Percentiles rank a stretch among this genome's conserved stretches.
phyloP scores from a whole-genome alignment of 2,888 invertebrate species.

The Meteorus colon region DNA sequence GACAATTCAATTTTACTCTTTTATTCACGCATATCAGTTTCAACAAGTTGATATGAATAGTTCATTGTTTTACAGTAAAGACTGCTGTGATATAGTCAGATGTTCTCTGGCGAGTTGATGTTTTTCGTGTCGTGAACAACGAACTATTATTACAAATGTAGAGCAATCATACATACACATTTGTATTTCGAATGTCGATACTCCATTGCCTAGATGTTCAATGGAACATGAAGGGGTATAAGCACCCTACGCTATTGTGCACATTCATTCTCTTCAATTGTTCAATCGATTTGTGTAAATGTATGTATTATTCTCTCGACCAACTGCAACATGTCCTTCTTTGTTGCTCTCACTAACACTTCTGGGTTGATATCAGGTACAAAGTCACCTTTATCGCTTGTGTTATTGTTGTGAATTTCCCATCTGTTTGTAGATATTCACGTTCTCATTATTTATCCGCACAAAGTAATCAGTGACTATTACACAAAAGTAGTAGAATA shows the following conservation, averaged over 20 bases:
- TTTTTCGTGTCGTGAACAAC: not conserved
- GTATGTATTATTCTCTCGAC: not conserved
- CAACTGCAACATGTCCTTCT: not conserved
- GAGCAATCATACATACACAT: not conserved
- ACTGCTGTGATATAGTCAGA: not conserved
- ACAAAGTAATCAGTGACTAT: no score
- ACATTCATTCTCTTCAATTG: not conserved
- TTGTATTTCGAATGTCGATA: not conserved
- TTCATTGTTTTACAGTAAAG: not conserved
- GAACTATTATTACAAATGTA: not conserved
- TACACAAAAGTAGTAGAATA: no score
- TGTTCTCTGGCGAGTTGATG: not conserved
- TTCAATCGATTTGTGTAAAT: not conserved
- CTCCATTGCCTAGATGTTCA: not conserved
- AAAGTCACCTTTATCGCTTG: no score
- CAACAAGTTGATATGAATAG: conserved; percentile 2
- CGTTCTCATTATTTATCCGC: no score
- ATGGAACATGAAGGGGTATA: not conserved
- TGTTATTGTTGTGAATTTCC: no score
- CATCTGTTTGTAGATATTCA: no score
- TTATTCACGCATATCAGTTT: not conserved
- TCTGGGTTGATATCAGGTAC: no score
- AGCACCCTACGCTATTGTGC: not conserved
- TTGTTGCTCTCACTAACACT: not conserved
- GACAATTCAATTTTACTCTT: not conserved